Conservation (phyloP, 2,888 invertebrate genomes). For the Agrochola circellaris region DNA sequence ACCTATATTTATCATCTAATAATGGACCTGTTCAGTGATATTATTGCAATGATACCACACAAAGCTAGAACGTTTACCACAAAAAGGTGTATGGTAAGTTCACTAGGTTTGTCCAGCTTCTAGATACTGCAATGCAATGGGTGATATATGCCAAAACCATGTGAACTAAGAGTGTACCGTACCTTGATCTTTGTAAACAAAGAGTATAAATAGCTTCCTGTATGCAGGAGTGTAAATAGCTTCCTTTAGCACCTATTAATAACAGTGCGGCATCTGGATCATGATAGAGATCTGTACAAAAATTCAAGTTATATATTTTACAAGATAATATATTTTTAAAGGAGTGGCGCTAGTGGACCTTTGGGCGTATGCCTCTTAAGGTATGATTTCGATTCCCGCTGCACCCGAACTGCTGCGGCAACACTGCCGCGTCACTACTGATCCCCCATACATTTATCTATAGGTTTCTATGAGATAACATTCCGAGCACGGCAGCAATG, state of each 20-base stretch:
- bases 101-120: background rate
- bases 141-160: background rate
- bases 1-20: background rate
- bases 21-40: background rate
- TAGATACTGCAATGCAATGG: background rate
- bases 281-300: conserved; percentile 7
- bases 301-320: too few relatives aligned
- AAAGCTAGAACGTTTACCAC: background rate
- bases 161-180: background rate
- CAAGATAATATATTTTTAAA: too few relatives aligned
- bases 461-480: too few relatives aligned
- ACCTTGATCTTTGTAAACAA: conserved; percentile 6
- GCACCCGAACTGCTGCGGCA: too few relatives aligned
- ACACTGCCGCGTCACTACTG: too few relatives aligned
- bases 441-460: too few relatives aligned
- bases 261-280: background rate
- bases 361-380: too few relatives aligned
- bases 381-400: too few relatives aligned
- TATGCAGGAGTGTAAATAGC: background rate
- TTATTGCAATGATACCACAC: background rate
- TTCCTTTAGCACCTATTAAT: conserved; percentile 10
- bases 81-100: background rate
- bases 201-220: background rate
- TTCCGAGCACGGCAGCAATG: too few relatives aligned
- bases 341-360: too few relatives aligned